A percentile compares a stretch with the other conserved stretches of the same genome.
These are phyloP conservation scores for Phalacrocorax carbo DNA, from an alignment of 2,113 vertebrate species.

Conservation along the genomic window DNA sequence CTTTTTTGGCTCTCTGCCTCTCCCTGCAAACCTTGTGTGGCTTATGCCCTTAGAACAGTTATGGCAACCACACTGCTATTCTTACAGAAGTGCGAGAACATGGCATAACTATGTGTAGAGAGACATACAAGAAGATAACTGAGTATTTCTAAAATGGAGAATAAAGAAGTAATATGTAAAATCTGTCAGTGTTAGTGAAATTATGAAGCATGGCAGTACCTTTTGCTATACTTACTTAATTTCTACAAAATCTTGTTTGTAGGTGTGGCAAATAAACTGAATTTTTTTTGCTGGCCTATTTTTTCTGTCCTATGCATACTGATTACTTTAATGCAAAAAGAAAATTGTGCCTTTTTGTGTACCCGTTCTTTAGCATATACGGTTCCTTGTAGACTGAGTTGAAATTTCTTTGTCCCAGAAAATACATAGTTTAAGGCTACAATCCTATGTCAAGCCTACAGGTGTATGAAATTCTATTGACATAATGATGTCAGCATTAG, in stretches of 20 bases:
- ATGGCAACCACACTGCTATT: background rate
- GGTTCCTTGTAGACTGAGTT: background rate
- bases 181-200: background rate
- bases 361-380: background rate
- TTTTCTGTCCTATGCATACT: background rate
- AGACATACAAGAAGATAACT: background rate
- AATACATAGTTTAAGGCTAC: background rate
- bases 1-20: constrained; percentile 31
- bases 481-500: background rate
- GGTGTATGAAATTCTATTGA: background rate
- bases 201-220: background rate
- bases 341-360: background rate
- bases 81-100: background rate
- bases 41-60: constrained; percentile 11
- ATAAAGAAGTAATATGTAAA: background rate
- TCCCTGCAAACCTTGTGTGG: constrained; percentile 26
- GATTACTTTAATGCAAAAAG: background rate
- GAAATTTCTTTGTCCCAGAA: background rate
- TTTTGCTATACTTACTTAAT: background rate
- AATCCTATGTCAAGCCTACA: background rate
- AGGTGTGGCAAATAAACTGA: background rate
- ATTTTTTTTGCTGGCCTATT: background rate
- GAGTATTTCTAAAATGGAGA: background rate
- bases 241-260: background rate
- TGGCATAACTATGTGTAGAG: background rate